Base-by-base conservation (phyloP, 2,888 invertebrate genomes). In the Ormyrus thymus region DNA sequence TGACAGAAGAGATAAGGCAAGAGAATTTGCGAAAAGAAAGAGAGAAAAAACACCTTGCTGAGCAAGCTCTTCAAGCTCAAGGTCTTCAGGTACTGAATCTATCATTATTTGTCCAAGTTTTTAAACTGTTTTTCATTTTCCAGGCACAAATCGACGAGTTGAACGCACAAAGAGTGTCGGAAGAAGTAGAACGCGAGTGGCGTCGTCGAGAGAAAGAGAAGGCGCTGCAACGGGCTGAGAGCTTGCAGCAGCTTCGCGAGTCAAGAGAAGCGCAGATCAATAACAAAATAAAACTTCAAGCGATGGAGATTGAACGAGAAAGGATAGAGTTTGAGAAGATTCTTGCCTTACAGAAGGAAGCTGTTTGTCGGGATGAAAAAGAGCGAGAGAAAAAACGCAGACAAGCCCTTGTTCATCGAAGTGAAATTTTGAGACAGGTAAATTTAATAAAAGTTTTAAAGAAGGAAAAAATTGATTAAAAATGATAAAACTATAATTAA, bases 181-280 rank as follows among this genome's bases (percentile, higher is more conserved):
- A 93, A 84, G 92, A 93, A 85, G 94, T 94, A 43, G 95, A 95
- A 86, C 90, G 94, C 10, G 93, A 94, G 83, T 95, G 94, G 93
- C 91, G 95, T 0, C 91, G 92, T 10, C 92, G 92, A 78, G 95
- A 95, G 88, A 91, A 92, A 50, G 92, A 92, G 76, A 92, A 91
- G 0, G 94, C 94, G 8, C 84, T 92, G 71, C 93, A 92, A 85
- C 91, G 92, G 81, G 91, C 92, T 82, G 90, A 91, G 72, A 92
- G 92, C 79, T 90, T 92, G 85, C 90, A 90, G 81, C 88, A 89
- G 50, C 86, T 93, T 78, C 92, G 92, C 77, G 89, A 91, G 59
- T 92, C 92, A 11, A 89, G 94, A 59, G 91, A 92, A 1, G 89
- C 91, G 11, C 93, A 94, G 91, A 92, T 93, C 80, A 90, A 90